These are phyloP conservation scores for Drosophila pseudoananassae DNA, from an alignment of 1,140 invertebrate species.

Conservation along the genomic window DNA sequence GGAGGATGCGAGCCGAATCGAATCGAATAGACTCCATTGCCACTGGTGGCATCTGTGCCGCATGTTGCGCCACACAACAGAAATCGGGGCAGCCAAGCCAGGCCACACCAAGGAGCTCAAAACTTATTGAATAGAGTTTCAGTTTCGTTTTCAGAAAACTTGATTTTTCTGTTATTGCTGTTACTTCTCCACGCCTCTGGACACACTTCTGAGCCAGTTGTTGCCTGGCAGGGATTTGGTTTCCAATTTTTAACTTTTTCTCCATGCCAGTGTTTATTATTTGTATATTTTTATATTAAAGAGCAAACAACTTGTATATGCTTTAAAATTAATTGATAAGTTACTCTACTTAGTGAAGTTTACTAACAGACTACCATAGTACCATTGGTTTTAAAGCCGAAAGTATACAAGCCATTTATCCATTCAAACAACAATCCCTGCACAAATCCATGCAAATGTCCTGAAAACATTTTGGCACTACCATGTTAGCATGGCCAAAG, in stretches of 20 bases:
- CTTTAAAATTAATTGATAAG: neutral
- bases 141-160: constrained; percentile 47
- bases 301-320: neutral
- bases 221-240: constrained; percentile 2
- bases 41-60: constrained; percentile 11
- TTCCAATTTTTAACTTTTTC: constrained; percentile 6
- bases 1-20: constrained; percentile 45
- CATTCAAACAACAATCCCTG: neutral
- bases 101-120: constrained; percentile 3
- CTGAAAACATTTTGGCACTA: neutral
- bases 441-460: neutral
- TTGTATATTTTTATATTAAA: neutral
- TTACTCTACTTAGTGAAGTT: too few species aligned
- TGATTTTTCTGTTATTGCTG: constrained; percentile 42
- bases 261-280: neutral
- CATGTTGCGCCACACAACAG: constrained; percentile 25
- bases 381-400: neutral
- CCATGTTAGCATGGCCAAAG: constrained; percentile 21
- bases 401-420: neutral
- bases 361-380: neutral
- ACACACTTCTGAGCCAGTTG: constrained; percentile 4
- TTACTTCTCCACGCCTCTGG: neutral
- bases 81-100: constrained; percentile 19
- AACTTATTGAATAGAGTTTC: constrained; percentile 66
- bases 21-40: constrained; percentile 20